Percentiles rank a stretch among this genome's conserved stretches.
These are phyloP conservation scores for Flexamia atlantica DNA, from an alignment of 2,888 invertebrate genomes.

Conservation along the genomic window DNA sequence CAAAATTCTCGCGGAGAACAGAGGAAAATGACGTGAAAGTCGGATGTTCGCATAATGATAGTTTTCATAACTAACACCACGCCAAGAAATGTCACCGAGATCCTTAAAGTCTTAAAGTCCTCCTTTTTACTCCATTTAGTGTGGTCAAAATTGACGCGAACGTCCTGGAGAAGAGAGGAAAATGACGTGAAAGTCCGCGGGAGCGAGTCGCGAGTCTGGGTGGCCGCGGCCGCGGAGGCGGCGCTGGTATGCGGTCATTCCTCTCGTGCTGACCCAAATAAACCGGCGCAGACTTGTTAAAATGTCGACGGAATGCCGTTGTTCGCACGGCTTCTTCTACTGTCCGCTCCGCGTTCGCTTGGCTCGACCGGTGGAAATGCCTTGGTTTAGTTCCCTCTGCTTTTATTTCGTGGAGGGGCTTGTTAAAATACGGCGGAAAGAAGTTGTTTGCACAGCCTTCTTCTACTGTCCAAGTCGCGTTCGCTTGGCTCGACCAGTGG, in stretches of 20 bases:
- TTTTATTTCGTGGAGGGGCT: no score
- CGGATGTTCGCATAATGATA: no score
- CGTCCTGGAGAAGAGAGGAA: no score
- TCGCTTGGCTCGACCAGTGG: background rate
- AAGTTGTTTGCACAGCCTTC: slow-evolving; percentile 50
- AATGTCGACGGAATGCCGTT: slow-evolving; percentile 47
- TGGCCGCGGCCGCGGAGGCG: slow-evolving; percentile 54
- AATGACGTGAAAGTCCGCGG: no score
- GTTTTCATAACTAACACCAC: no score
- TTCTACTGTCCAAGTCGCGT: slow-evolving; percentile 25
- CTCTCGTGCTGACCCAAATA: slow-evolving; percentile 59
- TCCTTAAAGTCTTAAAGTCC: no score
- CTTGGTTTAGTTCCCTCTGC: no score
- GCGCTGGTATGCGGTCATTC: slow-evolving; percentile 58
- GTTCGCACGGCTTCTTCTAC: slow-evolving; percentile 52
- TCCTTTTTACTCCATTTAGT: no score
- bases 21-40: no score
- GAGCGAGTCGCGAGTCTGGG: slow-evolving; percentile 9
- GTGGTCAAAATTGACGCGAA: no score
- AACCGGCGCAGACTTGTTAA: slow-evolving; percentile 56
- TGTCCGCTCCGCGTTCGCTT: slow-evolving; percentile 2
- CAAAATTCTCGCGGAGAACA: no score
- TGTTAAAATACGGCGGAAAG: slow-evolving; percentile 43
- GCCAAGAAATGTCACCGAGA: no score
- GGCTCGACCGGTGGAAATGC: background rate